Evolutionary conservation across 1,140 invertebrate species (phyloP).

Genomic region (Drosophila miranda): DNA sequence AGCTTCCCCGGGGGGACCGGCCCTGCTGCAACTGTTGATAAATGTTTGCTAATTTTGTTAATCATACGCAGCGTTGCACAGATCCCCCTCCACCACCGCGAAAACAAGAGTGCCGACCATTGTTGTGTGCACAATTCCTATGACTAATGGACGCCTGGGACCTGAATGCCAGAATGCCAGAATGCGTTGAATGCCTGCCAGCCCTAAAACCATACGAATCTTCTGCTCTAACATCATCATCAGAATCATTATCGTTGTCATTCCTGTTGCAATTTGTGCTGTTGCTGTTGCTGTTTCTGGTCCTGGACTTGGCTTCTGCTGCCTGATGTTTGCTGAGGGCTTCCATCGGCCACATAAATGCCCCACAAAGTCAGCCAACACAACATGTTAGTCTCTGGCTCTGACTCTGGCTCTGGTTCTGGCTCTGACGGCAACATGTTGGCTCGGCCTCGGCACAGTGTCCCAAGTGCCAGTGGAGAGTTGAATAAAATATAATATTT

Average conservation of each 20-base stretch:
- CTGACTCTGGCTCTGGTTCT: background rate
- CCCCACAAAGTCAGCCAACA: conserved; percentile 5
- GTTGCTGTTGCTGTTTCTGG: background rate
- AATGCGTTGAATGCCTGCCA: background rate
- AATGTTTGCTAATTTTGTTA: conserved; percentile 68
- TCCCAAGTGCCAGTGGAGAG: too few relatives aligned
- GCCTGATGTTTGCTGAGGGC: background rate
- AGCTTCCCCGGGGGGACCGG: background rate
- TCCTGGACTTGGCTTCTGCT: too few relatives aligned
- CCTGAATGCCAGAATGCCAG: conserved; percentile 11
- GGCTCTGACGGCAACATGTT: conserved; percentile 47
- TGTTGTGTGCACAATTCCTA: conserved; percentile 46
- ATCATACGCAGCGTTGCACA: conserved; percentile 74
- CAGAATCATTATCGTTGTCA: background rate
- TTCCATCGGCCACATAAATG: conserved; percentile 1
- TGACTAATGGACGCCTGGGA: conserved; percentile 44
- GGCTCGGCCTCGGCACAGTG: conserved; percentile 41
- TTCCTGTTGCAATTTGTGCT: conserved; percentile 12
- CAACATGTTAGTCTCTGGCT: conserved; percentile 60
- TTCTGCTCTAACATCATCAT: conserved; percentile 5
- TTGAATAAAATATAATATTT: too few relatives aligned
- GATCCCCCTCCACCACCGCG: background rate
- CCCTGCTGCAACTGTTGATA: conserved; percentile 39
- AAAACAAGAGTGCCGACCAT: conserved; percentile 20
- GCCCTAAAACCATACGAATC: background rate